phyloP scores from a whole-genome alignment of 2,888 invertebrate species.

The Himalopsyche japonica region DNA sequence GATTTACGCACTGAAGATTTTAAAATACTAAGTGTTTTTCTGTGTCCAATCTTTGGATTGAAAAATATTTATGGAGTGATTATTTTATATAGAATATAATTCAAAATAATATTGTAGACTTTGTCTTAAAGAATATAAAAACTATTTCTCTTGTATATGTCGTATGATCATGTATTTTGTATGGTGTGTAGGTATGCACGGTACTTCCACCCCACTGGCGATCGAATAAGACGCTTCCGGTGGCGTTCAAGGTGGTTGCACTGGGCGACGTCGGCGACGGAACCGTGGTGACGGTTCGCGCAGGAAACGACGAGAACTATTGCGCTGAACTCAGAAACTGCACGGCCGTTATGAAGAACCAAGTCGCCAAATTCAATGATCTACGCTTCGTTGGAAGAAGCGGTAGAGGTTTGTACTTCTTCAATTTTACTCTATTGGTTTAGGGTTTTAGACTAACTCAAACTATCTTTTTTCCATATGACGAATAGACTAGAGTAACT shows the following conservation, averaged over 20 bases:
- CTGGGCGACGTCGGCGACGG: conserved; percentile 94
- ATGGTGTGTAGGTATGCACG: conserved; percentile 71
- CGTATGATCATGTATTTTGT: no score
- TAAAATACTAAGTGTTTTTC: no score
- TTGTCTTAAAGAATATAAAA: no score
- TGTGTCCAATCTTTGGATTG: no score
- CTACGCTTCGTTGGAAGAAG: conserved; percentile 97
- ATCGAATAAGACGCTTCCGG: conserved; percentile 96
- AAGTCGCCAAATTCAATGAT: conserved; percentile 98
- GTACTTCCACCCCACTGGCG: conserved; percentile 96
- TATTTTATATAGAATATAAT: no score
- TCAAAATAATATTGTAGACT: no score
- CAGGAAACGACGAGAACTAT: conserved; percentile 98
- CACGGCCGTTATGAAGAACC: conserved; percentile 96
- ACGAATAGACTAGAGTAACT: no score
- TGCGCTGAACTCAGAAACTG: conserved; percentile 94
- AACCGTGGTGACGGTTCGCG: conserved; percentile 91
- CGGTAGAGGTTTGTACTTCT: conserved; percentile 85
- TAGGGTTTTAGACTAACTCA: no score
- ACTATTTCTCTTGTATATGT: no score
- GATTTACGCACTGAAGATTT: no score
- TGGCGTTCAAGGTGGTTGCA: conserved; percentile 95
- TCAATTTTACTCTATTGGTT: not conserved
- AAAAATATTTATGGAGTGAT: no score
- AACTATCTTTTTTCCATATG: no score